Percentiles rank a stretch among this genome's conserved stretches.
Conservation (phyloP, 1,140 invertebrate species). For the Cotesia chilonis region DNA sequence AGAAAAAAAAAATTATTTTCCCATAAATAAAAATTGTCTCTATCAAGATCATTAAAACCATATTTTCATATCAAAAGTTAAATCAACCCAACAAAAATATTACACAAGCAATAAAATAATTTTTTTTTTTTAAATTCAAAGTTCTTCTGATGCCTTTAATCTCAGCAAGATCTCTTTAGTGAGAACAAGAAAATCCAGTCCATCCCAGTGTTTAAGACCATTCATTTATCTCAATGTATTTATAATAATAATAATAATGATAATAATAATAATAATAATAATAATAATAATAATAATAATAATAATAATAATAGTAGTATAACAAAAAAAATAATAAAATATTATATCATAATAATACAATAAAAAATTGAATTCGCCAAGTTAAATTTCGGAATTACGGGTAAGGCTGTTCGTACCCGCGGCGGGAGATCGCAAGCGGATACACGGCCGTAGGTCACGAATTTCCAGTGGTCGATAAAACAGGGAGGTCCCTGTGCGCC, state of each 20-base stretch:
- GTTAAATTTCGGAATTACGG: conserved; percentile 62
- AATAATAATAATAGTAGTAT: too few relatives aligned
- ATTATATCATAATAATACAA: too few relatives aligned
- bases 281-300: too few relatives aligned
- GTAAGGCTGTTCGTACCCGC: conserved; percentile 52
- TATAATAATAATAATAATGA: too few relatives aligned
- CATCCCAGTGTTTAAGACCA: conserved; percentile 16
- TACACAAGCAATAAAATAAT: too few relatives aligned
- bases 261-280: too few relatives aligned
- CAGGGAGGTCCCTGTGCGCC: conserved; percentile 58
- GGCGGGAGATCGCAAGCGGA: conserved; percentile 46
- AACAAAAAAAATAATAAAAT: too few relatives aligned
- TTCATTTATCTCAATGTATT: neutral
- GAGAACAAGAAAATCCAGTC: conserved; percentile 22
- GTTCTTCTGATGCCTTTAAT: neutral
- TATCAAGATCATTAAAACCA: too few relatives aligned
- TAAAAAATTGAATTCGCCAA: conserved; percentile 11
- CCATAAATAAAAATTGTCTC: too few relatives aligned
- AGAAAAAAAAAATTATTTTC: too few relatives aligned
- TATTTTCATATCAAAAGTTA: too few relatives aligned
- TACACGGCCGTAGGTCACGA: conserved; percentile 60
- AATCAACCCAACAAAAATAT: too few relatives aligned
- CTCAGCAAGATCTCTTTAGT: conserved; percentile 19
- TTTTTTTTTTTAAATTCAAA: neutral
- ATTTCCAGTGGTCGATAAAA: conserved; percentile 50